Conservation (phyloP, 2,113 vertebrate genomes). For the Alligator sinensis region DNA sequence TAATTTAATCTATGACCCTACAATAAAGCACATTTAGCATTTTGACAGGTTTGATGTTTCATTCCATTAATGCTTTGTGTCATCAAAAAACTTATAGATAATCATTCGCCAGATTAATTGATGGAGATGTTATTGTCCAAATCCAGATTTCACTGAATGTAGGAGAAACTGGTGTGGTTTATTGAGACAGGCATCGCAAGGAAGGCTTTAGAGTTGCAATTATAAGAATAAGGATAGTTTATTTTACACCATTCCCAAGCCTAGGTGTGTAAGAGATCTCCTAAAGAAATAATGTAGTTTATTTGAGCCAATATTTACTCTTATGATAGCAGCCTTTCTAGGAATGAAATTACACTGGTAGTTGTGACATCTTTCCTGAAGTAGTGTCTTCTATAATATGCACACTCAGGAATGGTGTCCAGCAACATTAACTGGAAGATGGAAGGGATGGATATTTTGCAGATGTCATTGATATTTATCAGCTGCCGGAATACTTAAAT, state of each 20-base stretch:
- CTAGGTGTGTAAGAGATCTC: background rate
- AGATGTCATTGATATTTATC: background rate
- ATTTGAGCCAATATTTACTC: background rate
- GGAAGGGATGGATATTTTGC: background rate
- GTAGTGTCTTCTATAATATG: background rate
- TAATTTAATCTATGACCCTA: background rate
- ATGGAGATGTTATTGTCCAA: background rate
- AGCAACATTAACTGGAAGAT: background rate
- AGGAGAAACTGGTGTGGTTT: background rate
- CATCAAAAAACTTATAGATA: background rate
- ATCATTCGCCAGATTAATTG: background rate
- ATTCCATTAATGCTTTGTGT: background rate
- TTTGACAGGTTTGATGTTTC: background rate
- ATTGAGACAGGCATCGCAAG: background rate
- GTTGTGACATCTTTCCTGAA: background rate
- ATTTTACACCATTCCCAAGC: background rate
- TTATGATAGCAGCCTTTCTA: background rate
- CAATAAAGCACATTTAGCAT: background rate
- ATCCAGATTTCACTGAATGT: background rate
- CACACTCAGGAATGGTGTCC: fast-evolving
- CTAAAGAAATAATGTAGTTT: background rate
- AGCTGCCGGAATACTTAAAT: background rate
- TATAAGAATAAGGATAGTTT: background rate
- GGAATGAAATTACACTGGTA: background rate
- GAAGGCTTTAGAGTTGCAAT: background rate